Evolutionary conservation across 2,113 vertebrate species (phyloP).

Genomic region (Cairina moschata): DNA sequence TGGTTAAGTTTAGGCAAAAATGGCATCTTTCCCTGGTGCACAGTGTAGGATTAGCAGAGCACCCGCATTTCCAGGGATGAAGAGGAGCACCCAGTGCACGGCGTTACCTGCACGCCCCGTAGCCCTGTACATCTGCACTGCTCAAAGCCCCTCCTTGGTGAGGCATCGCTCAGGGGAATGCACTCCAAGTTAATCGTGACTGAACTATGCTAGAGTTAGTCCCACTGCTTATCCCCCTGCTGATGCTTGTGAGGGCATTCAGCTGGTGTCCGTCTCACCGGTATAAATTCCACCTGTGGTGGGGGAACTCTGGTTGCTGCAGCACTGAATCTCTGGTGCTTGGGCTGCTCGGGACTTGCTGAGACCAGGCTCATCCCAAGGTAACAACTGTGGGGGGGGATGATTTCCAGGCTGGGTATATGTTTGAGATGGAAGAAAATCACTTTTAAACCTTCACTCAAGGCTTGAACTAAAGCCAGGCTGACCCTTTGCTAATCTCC

Average conservation of each 20-base stretch:
- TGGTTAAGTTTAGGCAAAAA: background rate
- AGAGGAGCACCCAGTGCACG: too few species aligned
- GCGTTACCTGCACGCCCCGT: background rate
- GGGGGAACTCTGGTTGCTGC: background rate
- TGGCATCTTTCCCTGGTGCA: fast-evolving
- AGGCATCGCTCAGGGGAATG: background rate
- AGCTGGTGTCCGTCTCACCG: background rate
- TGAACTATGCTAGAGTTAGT: background rate
- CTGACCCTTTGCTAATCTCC: background rate
- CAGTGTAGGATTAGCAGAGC: background rate
- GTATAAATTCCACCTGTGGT: background rate
- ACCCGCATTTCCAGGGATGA: too few species aligned
- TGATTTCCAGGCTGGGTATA: background rate
- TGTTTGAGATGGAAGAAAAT: background rate
- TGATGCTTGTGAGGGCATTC: background rate
- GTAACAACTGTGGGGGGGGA: background rate
- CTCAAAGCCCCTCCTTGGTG: background rate
- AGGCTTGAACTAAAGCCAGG: background rate
- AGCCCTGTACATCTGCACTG: background rate
- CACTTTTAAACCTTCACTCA: background rate
- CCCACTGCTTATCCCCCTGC: background rate
- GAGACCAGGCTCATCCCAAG: background rate
- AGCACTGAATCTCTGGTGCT: background rate
- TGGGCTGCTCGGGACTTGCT: background rate
- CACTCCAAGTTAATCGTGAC: background rate